Percentiles rank a stretch among this genome's conserved stretches.
These are phyloP conservation scores for Xenus cinereus DNA, from an alignment of 2,113 vertebrate genomes.

Conservation along the genomic window DNA sequence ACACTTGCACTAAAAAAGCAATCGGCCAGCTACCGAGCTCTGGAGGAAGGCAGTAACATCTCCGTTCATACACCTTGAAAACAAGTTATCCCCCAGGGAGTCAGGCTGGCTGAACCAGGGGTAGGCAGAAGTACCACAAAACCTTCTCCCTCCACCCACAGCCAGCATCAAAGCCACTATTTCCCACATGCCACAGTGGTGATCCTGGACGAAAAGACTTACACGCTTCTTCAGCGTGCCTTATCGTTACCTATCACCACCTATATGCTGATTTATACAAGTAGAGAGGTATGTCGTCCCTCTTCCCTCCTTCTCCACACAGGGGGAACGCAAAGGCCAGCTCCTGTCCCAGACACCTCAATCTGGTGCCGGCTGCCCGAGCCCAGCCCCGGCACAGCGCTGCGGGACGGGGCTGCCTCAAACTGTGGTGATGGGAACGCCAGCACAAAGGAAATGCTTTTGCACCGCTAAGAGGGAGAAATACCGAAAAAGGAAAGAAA, in stretches of 20 bases:
- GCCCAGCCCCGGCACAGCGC: no score
- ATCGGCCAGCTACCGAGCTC: not conserved
- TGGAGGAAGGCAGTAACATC: not conserved
- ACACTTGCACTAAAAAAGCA: not conserved
- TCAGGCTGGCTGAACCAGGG: not conserved
- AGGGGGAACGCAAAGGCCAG: not conserved
- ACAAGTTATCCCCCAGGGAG: not conserved
- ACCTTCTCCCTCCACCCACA: not conserved
- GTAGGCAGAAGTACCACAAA: not conserved
- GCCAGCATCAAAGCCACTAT: rapidly evolving
- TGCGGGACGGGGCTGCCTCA: rapidly evolving
- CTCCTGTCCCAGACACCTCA: not conserved
- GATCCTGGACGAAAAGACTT: not conserved
- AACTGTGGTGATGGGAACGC: not conserved
- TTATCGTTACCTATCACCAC: not conserved
- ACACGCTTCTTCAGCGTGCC: rapidly evolving
- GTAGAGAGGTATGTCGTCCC: not conserved
- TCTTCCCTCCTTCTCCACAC: not conserved
- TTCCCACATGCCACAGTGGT: rapidly evolving
- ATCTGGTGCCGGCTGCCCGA: no score
- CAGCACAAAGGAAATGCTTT: not conserved
- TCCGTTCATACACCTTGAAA: not conserved
- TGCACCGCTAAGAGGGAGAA: not conserved
- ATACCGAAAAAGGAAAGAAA: not conserved
- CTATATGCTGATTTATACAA: not conserved